Base-by-base conservation (phyloP, 2,113 vertebrate genomes). In the Cranoglanis bouderius region DNA sequence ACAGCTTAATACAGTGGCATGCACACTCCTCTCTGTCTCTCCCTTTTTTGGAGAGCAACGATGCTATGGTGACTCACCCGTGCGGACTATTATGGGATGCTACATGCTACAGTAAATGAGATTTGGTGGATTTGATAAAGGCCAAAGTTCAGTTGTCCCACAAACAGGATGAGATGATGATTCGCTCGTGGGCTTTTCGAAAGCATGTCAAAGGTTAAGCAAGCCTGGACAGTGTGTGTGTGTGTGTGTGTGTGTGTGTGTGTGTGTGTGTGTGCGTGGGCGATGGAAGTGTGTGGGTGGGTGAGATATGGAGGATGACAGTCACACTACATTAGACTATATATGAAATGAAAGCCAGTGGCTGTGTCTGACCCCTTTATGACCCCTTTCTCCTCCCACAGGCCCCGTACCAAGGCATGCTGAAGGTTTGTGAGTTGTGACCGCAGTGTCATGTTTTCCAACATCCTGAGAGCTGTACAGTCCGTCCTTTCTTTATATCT, bases 171-270 rank as follows among this genome's bases (percentile, higher is more conserved):
- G 16, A 32, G 57, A 59, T 65, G 14, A 81, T 7, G 43, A 81
- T 38, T 65, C 10, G 46, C 86, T 81, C 4, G n/a, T 67, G 51
- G 59, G 75, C 75, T 53, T 87, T 81, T 80, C 19, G 43, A 63
- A 59, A 35, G 46, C 74, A 86, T 46, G 38, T 86, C 38, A 86
- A 78, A 80, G 57, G 43, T 81, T 75, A 86, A 55, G 35, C 32
- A 55, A 55, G 49, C 19, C 21, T 38, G 49, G 49, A 85, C 32
- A 40, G 10, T 75, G 51, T 29, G 51, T n/a, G 19, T 35, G 78
- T 81, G 29, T 82, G 43, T 46, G 12, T 46, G 3, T 29, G 18
- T 26, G 24, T 75, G 72, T 75, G 74, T 77, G 14, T n/a, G 18
- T 46, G 72, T 21, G 72, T 40, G 70, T 21, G 70, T 35, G 32